These are phyloP conservation scores for Ceryle rudis DNA, from an alignment of 2,797 vertebrate species.

Conservation along the genomic window DNA sequence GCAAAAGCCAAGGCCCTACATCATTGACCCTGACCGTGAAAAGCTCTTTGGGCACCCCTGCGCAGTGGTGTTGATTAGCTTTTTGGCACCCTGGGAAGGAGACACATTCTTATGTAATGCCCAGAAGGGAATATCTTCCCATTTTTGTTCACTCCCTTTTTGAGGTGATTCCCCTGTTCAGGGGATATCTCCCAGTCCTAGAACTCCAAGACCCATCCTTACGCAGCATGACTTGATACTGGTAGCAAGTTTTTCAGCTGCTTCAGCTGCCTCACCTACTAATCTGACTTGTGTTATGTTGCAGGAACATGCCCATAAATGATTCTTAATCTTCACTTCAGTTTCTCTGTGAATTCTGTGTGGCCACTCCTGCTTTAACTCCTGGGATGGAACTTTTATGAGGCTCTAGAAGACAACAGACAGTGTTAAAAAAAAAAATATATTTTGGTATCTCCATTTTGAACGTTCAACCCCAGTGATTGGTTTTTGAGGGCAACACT, in stretches of 20 bases:
- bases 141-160: background rate
- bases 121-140: background rate
- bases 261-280: background rate
- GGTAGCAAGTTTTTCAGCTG: background rate
- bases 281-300: background rate
- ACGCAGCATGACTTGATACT: background rate
- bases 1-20: background rate
- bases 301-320: background rate
- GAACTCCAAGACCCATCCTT: background rate
- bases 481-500: background rate
- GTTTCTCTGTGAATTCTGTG: background rate
- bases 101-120: accelerated
- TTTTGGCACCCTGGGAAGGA: background rate
- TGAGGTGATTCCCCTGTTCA: background rate
- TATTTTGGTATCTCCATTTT: background rate
- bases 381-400: background rate
- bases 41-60: background rate
- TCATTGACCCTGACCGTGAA: accelerated
- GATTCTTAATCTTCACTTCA: background rate
- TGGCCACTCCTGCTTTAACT: background rate
- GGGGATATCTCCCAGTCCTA: background rate
- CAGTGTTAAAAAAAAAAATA: background rate
- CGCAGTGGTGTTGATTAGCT: background rate
- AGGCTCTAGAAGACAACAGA: background rate
- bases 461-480: background rate